Base-by-base conservation (phyloP, 2,113 vertebrate genomes). In the Etia nguti region DNA sequence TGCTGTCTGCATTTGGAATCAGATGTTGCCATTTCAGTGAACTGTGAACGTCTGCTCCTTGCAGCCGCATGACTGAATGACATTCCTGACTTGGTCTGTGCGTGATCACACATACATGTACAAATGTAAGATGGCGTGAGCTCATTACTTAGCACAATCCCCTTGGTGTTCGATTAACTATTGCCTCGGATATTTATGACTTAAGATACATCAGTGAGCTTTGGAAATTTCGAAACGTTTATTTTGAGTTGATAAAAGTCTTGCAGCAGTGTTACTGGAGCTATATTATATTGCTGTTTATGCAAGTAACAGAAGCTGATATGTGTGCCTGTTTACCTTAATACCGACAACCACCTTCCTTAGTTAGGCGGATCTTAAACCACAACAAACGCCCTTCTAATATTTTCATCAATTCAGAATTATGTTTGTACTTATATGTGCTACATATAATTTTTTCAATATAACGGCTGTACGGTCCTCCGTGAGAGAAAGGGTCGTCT, bases 21-120 rank as follows among this genome's bases (percentile, higher is more conserved):
- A 93, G 68, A 92, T 93, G 90, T 94, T 92, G 86, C 48, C 62
- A 91, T 91, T 90, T 88, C 90, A 86, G 54, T 90, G 92, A 92
- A 89, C 90, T 92, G 90, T 94, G 79, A 90, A 79, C 43, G 79
- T 60, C 75, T n/a, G 85, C 73, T 82, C 18, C 65, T 38, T 86
- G 86, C 80, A 82, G 29, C 52, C 43, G 59, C 86, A 7, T 38
- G 52, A 82, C 43, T 48, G 81, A 24, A 62, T 80, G 75, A 54
- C 80, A 79, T 88, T 81, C 48, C 82, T 41, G 43, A 29, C 10
- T 83, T 59, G 70, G 60, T 86, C 79, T 43, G 52, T 85, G 41
- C 82, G 60, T 62, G 56, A 80, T 79, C 82, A 81, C 84, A 54
- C 70, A 75, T 80, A 29, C 22, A 34, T 80, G 73, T 52, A 85